These are phyloP conservation scores for Hedya salicella DNA, from an alignment of 2,888 invertebrate genomes.

Conservation along the genomic window DNA sequence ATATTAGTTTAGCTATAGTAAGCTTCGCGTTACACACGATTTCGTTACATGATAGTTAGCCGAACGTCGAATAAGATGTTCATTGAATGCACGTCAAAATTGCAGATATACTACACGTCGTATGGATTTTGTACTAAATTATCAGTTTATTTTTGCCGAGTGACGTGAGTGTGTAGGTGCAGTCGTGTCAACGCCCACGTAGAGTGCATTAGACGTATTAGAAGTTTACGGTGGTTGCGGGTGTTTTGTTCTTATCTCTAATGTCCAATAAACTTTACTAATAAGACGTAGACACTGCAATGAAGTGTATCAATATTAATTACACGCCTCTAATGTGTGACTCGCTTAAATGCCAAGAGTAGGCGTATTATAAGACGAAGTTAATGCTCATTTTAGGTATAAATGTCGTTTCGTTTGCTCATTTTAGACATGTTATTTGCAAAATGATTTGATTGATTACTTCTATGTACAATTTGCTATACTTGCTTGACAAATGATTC, in stretches of 20 bases:
- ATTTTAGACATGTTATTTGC: not conserved
- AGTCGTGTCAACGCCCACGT: not conserved
- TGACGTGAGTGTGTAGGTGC: not conserved
- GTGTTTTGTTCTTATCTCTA: not conserved
- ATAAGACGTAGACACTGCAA: not conserved
- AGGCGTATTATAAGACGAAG: not conserved
- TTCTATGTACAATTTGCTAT: too few species aligned
- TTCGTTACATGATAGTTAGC: too few species aligned
- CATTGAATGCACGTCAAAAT: too few species aligned
- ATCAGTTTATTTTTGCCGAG: not conserved
- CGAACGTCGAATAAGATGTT: too few species aligned
- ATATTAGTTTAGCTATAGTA: too few species aligned
- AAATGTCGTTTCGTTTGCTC: too few species aligned
- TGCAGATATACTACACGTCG: too few species aligned
- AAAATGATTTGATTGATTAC: not conserved
- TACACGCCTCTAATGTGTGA: too few species aligned
- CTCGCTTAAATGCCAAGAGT: not conserved
- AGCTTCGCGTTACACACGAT: too few species aligned
- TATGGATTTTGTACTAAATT: too few species aligned
- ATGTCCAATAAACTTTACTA: conserved; percentile 8
- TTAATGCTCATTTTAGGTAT: not conserved
- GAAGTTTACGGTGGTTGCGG: not conserved
- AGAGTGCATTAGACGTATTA: conserved; percentile 3
- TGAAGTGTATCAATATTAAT: not conserved
- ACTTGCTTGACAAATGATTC: too few species aligned